Percentiles rank a stretch among this genome's conserved stretches.
These are phyloP conservation scores for Atherinosoma microstoma DNA, from an alignment of 2,797 vertebrate species.

Conservation along the genomic window DNA sequence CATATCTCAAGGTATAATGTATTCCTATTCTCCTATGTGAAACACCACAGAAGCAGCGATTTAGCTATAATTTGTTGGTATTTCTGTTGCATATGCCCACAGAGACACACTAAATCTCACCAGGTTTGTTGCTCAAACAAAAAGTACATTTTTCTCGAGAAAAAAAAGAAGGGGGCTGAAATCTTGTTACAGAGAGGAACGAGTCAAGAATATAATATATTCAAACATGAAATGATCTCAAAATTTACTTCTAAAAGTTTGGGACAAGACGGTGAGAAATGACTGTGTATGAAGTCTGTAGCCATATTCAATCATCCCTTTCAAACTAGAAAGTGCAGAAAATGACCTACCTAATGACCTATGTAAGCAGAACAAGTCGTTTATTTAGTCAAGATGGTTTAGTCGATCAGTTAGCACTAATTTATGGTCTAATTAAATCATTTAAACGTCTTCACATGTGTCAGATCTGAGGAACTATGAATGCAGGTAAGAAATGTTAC, in stretches of 20 bases:
- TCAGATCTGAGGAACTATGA: no score
- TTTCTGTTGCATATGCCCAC: conserved; percentile 10
- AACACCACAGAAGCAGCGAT: conserved; percentile 19
- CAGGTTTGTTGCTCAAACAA: conserved; percentile 18
- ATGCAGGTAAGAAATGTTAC: no score
- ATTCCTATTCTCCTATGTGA: conserved; percentile 35
- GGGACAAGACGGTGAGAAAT: background rate
- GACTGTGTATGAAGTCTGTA: background rate
- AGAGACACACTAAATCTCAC: conserved; percentile 23
- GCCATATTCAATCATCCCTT: no score
- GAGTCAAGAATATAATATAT: background rate
- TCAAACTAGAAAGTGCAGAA: no score
- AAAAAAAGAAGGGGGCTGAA: background rate
- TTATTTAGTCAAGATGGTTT: no score
- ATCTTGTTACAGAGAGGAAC: background rate
- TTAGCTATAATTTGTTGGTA: conserved; percentile 34
- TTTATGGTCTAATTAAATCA: no score
- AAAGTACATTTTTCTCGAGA: conserved; percentile 15
- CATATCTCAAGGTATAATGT: conserved; percentile 20
- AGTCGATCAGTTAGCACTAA: no score
- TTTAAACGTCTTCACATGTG: no score
- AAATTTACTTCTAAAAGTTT: background rate
- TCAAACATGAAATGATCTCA: background rate
- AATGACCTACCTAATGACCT: no score
- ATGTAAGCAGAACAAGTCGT: no score